Base-by-base conservation (phyloP, 2,888 invertebrate species). In the Helicoverpa assulta region DNA sequence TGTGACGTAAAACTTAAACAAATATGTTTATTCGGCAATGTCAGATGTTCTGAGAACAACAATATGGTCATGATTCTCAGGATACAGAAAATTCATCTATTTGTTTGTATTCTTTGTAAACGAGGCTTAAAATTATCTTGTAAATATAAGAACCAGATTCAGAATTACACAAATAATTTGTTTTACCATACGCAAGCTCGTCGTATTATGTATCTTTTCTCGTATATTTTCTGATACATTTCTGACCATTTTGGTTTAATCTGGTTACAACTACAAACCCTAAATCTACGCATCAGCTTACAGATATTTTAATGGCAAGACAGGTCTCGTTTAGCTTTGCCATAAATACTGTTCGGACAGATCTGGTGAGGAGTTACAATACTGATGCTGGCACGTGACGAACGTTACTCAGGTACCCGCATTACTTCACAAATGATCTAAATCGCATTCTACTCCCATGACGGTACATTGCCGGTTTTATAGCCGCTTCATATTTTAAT, bases 381-480 rank as follows among this genome's bases (percentile, higher is more conserved):
- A 79, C 65, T 55, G 56, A 76, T 67, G 72, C 80, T 82, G 81
- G 81, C 84, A 83, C 80, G 77, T 76, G 80, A 70, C 75, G 72
- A 69, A 76, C 81, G 83, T 83, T 85, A 82, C 80, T 84, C 80
- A 83, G 81, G 80, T 78, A 77, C 75, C 72, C 74, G 79, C 79
- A 83, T 84, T 85, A 82, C 80, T 81, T 61, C 76, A 76, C 82
- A 81, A 78, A 79, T 82, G 83, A 85, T 86, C 73, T 57, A 68
- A 83, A 80, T 80, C 70, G 78, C 80, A 79, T 83, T 82, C 67
- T 70, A 80, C 72, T 70, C 74, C 75, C 77, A 67, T 78, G 81
- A 85, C 78, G 84, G 83, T 92, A 90, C 91, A 92, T 89, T 86
- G 91, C 90, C 79, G 87, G 86, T 85, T 90, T 86, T 88, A 88